Percentiles rank a stretch among this genome's conserved stretches.
Evolutionary conservation across 2,888 invertebrate genomes (phyloP).

Genomic region (Thysanoteuthis rhombus): DNA sequence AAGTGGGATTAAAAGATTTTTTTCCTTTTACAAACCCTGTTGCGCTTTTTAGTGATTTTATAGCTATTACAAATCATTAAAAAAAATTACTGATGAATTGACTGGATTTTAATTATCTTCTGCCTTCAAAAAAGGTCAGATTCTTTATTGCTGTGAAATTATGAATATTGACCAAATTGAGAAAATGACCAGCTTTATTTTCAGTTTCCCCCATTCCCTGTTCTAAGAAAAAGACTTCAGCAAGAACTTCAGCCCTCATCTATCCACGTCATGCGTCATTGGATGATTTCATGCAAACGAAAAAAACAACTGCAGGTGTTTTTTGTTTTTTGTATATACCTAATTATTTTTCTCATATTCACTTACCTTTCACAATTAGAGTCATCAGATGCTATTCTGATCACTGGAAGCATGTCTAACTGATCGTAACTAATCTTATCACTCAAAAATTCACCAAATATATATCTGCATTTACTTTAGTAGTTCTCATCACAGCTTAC

Average conservation of each 20-base stretch:
- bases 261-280: slow-evolving; percentile 12
- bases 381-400: not conserved
- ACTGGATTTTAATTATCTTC: too few species aligned
- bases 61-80: too few species aligned
- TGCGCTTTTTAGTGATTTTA: too few species aligned
- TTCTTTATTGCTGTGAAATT: not conserved
- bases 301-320: not conserved
- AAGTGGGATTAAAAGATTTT: too few species aligned
- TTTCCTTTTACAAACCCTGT: too few species aligned
- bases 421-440: not conserved
- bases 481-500: too few species aligned
- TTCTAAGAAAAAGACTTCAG: not conserved
- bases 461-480: too few species aligned
- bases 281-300: not conserved
- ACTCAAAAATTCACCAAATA: too few species aligned
- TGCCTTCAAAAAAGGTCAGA: not conserved
- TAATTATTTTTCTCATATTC: not conserved
- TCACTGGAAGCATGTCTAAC: not conserved
- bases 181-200: not conserved
- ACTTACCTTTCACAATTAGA: not conserved
- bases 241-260: not conserved
- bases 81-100: too few species aligned
- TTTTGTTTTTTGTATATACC: not conserved
- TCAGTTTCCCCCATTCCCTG: not conserved
- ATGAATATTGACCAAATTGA: not conserved